Evolutionary conservation across 2,888 invertebrate genomes (phyloP).

Genomic region (Galerucella nymphaeae): DNA sequence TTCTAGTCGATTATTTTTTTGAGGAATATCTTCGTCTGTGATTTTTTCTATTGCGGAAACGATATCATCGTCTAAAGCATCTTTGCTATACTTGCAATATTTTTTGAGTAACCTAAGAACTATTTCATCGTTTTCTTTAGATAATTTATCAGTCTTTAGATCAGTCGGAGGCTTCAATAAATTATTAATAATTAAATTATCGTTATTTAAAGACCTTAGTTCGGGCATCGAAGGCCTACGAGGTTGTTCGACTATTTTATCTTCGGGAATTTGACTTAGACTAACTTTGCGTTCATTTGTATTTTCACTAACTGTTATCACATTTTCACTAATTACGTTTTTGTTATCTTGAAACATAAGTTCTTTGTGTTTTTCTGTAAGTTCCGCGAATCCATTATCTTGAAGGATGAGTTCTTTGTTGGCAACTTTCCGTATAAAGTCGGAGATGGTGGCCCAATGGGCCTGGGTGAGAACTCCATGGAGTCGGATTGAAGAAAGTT

Average conservation of each 20-base stretch:
- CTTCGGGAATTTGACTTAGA: conserved; percentile 58
- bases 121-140: conserved; percentile 62
- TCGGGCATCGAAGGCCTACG: conserved; percentile 59
- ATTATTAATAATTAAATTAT: conserved; percentile 64
- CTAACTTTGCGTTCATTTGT: conserved; percentile 54
- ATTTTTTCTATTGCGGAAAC: conserved; percentile 61
- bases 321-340: conserved; percentile 51
- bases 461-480: conserved; percentile 75
- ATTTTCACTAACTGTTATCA: conserved; percentile 55
- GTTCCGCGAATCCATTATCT: conserved; percentile 63
- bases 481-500: conserved; percentile 74
- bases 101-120: conserved; percentile 63
- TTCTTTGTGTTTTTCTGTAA: conserved; percentile 62
- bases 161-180: conserved; percentile 60
- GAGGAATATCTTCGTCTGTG: conserved; percentile 45
- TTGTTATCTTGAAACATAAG: conserved; percentile 53
- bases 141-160: conserved; percentile 56
- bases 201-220: conserved; percentile 55
- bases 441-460: conserved; percentile 74
- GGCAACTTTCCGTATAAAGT: conserved; percentile 74
- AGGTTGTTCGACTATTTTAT: conserved; percentile 55
- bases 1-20: conserved; percentile 42
- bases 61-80: conserved; percentile 61
- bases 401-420: conserved; percentile 73
- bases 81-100: conserved; percentile 64